Base-by-base conservation (phyloP, 2,797 vertebrate species). In the Muscicapa comitata region DNA sequence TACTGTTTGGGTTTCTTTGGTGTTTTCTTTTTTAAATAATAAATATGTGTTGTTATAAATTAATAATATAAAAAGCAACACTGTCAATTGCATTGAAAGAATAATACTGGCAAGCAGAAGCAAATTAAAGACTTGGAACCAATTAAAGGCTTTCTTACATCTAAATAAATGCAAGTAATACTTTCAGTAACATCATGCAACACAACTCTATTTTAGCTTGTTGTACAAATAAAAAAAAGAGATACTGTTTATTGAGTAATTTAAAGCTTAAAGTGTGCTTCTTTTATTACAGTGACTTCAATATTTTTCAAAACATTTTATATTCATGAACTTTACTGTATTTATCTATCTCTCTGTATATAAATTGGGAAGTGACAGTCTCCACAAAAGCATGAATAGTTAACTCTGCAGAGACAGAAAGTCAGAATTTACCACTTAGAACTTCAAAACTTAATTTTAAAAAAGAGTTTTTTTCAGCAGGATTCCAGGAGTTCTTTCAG, bases 11-110 rank as follows among this genome's bases (percentile, higher is more conserved):
- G 8, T 1, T 38, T 42, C 51, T 72, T 47, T 42, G 17, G 28
- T 61, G 20, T 33, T 38, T 67, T 51, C 20, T 42, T 62, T 71
- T 89, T 80, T 2, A 13, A 82, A 77, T 78, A 81, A 73, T 66
- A 87, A 70, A 61, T 19, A 74, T 6, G 12, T 6, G 21, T 23
- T 85, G 16, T 37, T 74, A 67, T 53, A 37, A 91, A 73, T 88
- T 82, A 81, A 84, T 66, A 61, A 65, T n/a, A 62, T 80, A 84
- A 75, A 75, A 82, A 91, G 57, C 31, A 91, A 47, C 68, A 31
- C 26, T 40, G 54, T 11, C 62, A 65, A 29, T 11, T 78, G 24
- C 40, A 88, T 2, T 91, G 35, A 86, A 86, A 84, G 38, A 83
- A 57, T 31, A 93, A 87, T 17, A 28, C 23, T 48, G 14, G 43